Evolutionary conservation across 2,888 invertebrate genomes (phyloP), one percentile per base, ranked within the genome.

Genomic region (Apamea monoglypha): DNA sequence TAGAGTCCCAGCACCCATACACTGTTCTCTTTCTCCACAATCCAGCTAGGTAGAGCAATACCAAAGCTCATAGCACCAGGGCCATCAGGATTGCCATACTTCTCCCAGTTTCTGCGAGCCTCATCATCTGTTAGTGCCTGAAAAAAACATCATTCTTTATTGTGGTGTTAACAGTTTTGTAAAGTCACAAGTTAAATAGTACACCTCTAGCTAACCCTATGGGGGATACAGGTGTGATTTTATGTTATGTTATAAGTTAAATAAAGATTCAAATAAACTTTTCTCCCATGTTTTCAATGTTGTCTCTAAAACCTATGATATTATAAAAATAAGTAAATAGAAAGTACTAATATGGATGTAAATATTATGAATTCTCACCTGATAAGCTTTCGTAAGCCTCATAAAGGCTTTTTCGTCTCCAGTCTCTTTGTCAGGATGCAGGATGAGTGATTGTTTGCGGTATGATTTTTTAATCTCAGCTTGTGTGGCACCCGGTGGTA

Each of bases 11-110:
- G 97, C 12, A 99, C 99, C 99, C 99, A 99, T 44, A 99, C 98
- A 88, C 99, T 99, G 94, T 99, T 99, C 95, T 99, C 99, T 94
- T 99, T 99, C 93, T 99, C 99, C 18, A 99, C 99, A 94, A 99
- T 99, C 99, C 99, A 99, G 76, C 99, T 99, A 12, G 99, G 99
- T 76, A 99, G 95, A 14, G 99, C 99, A 94, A 99, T 99, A 80
- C 99, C 99, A 97, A 99, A 99, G 91, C 99, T 99, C 98, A 99
- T 99, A 44, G 99, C 99, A 85, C 99, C 99, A 0, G 99, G 99
- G 6, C 99, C 99, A 97, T 99, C 99, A 1, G 99, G 99, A 97
- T 99, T 99, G 40, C 99, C 99, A 97, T 99, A 99, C 94, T 99
- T 99, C 94, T 99, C 99, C 99, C 99, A 99, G 96, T 99, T 99